Percentiles rank a stretch among this genome's conserved stretches.
These are phyloP conservation scores for Lordiphosa fenestrarum DNA, from an alignment of 2,888 invertebrate genomes.

Conservation along the genomic window DNA sequence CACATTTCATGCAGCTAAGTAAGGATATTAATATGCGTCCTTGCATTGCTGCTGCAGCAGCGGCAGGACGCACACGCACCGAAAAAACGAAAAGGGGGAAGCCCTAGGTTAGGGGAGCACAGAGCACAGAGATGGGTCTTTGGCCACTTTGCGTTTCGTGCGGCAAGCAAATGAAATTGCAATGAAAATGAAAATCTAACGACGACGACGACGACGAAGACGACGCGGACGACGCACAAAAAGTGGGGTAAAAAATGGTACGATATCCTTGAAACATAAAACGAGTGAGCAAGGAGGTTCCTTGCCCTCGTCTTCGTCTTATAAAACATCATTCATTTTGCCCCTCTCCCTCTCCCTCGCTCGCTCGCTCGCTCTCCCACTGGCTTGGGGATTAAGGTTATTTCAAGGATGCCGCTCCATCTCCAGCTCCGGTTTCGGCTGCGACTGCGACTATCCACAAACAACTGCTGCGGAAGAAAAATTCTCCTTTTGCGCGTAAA, in stretches of 20 bases:
- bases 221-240: slow-evolving; percentile 23
- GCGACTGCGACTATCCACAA: slow-evolving; percentile 14
- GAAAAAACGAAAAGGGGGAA: slow-evolving; percentile 11
- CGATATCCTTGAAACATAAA: slow-evolving; percentile 71
- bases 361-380: not conserved
- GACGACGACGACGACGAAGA: slow-evolving; percentile 20
- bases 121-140: slow-evolving; percentile 12
- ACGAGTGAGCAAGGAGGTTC: slow-evolving; percentile 27
- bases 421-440: slow-evolving; percentile 9
- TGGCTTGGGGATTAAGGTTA: slow-evolving; percentile 76
- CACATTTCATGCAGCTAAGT: slow-evolving; percentile 66
- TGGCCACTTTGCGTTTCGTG: slow-evolving; percentile 69
- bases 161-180: slow-evolving; percentile 72
- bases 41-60: slow-evolving; percentile 44
- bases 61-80: slow-evolving; percentile 26
- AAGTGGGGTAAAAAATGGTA: slow-evolving; percentile 68
- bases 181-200: slow-evolving; percentile 71
- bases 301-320: slow-evolving; percentile 29
- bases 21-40: slow-evolving; percentile 75
- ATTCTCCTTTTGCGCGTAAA: slow-evolving; percentile 69
- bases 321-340: slow-evolving; percentile 76
- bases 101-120: not conserved
- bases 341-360: slow-evolving; percentile 44
- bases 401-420: slow-evolving; percentile 75
- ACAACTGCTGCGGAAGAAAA: slow-evolving; percentile 46